Percentiles rank a stretch among this genome's conserved stretches.
Conservation (phyloP, 2,113 vertebrate species). For the Python bivittatus region DNA sequence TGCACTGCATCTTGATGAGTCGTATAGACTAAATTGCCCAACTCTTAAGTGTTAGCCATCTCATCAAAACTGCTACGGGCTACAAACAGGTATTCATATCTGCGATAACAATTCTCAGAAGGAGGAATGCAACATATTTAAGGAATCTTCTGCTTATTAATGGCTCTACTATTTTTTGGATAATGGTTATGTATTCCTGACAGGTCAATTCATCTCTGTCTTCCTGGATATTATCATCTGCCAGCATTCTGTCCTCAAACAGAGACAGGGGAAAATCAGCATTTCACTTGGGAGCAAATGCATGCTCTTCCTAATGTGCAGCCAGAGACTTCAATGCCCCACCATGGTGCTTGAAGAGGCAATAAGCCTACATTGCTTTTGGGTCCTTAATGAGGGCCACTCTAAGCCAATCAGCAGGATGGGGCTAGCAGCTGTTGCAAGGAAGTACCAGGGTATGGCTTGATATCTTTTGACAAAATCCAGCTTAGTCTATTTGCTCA, state of each 20-base stretch:
- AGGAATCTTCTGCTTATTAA: slow-evolving; percentile 44
- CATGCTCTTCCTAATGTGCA: no score
- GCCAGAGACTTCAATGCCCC: no score
- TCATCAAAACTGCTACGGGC: slow-evolving; percentile 39
- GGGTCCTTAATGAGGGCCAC: neutral
- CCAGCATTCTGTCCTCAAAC: slow-evolving; percentile 56
- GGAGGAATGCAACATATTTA: slow-evolving; percentile 33
- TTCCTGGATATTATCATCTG: slow-evolving; percentile 60
- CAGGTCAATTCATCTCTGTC: slow-evolving; percentile 43
- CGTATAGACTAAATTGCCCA: neutral
- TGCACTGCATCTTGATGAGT: neutral
- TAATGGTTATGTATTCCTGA: slow-evolving; percentile 38
- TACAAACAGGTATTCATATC: neutral
- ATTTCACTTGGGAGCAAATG: neutral
- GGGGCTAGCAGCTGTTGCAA: neutral
- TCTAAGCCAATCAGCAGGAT: neutral
- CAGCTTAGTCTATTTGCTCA: neutral
- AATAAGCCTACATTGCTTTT: neutral
- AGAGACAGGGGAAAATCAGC: slow-evolving; percentile 51
- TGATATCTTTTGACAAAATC: neutral
- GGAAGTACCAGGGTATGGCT: neutral
- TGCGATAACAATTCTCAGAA: slow-evolving; percentile 29
- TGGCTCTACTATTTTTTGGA: slow-evolving; percentile 25
- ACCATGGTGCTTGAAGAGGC: neutral
- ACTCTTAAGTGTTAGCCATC: slow-evolving; percentile 54